Percentiles rank a stretch among this genome's conserved stretches.
Conservation (phyloP, 2,888 invertebrate genomes). For the Troides oblongomaculatus region DNA sequence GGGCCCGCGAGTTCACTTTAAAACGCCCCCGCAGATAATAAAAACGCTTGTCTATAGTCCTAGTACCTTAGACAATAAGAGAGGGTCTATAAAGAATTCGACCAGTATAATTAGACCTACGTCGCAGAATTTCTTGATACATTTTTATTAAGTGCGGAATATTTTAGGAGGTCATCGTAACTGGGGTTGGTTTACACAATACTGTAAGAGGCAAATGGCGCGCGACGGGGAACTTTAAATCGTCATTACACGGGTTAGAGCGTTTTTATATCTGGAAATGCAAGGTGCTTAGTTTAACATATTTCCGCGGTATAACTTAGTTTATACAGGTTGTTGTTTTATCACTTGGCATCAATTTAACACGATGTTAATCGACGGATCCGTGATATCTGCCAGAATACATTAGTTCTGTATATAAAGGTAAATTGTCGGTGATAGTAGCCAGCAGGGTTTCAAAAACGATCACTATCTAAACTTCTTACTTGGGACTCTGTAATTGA, state of each 20-base stretch:
- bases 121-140: conserved; percentile 6
- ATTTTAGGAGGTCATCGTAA: conserved; percentile 36
- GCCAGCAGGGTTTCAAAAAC: too few relatives aligned
- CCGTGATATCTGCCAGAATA: too few relatives aligned
- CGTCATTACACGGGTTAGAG: conserved; percentile 72
- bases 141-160: conserved; percentile 7
- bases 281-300: conserved; percentile 64
- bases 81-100: conserved; percentile 52
- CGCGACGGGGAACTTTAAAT: conserved; percentile 69
- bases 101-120: conserved; percentile 45
- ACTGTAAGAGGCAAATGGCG: conserved; percentile 64
- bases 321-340: conserved; percentile 39
- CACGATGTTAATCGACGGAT: too few relatives aligned
- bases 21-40: conserved; percentile 75
- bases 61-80: conserved; percentile 71
- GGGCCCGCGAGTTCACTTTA: conserved; percentile 61
- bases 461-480: too few relatives aligned
- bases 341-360: neutral
- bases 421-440: too few relatives aligned
- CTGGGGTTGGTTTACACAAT: conserved; percentile 55
- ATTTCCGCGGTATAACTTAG: conserved; percentile 45
- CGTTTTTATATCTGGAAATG: conserved; percentile 64
- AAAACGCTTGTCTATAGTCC: conserved; percentile 70
- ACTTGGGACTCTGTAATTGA: too few relatives aligned
- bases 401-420: too few relatives aligned